Evolutionary conservation across 2,113 vertebrate species (phyloP).

Genomic region (Bombycilla garrulus): DNA sequence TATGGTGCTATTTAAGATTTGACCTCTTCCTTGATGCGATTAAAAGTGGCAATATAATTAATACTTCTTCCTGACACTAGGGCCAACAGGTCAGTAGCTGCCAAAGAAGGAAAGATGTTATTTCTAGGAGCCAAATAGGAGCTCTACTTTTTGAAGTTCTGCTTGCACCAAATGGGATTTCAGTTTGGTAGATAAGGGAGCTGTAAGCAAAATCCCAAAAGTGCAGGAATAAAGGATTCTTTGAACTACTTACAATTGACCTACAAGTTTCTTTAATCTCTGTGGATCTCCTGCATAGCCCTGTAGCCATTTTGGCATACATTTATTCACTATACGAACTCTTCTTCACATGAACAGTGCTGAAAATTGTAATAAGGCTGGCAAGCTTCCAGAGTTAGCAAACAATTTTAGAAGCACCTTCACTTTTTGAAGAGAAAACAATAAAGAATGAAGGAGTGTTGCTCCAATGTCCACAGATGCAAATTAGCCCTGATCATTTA

Average conservation of each 20-base stretch:
- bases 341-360: not conserved
- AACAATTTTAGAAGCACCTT: not conserved
- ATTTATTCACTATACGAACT: not conserved
- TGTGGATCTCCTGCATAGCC: not conserved
- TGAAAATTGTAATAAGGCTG: not conserved
- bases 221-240: not conserved
- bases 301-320: not conserved
- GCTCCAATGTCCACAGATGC: not conserved
- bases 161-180: not conserved
- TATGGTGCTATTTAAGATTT: not conserved
- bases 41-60: not conserved
- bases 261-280: not conserved
- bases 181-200: not conserved
- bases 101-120: not conserved
- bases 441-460: not conserved
- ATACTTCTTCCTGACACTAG: not conserved
- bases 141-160: not conserved
- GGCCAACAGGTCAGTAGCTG: not conserved
- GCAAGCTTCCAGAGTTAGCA: not conserved
- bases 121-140: not conserved
- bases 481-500: conserved; percentile 30
- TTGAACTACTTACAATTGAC: not conserved
- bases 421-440: not conserved
- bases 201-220: not conserved
- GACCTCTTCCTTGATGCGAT: not conserved